Base-by-base conservation (phyloP, 1,140 invertebrate species). In the Drosophila miranda region DNA sequence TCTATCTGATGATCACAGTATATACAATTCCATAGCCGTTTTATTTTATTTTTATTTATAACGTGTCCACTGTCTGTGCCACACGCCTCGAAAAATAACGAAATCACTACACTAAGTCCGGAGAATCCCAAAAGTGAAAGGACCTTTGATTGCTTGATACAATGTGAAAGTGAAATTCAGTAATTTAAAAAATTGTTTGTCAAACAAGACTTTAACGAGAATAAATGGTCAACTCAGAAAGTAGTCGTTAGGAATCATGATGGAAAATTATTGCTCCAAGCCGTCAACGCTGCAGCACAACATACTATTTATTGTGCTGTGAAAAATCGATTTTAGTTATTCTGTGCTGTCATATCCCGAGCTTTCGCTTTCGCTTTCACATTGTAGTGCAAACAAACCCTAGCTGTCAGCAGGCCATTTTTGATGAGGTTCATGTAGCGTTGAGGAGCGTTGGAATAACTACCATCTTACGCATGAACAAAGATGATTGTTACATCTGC, bases 401-500 rank as follows among this genome's bases (percentile, higher is more conserved):
- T 9, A 75, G 61, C 28, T 1, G n/a, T 6, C 43, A 57, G 30
- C 28, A 48, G 11, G 16, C 26, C n/a, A 48, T 9, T 54, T 38
- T 38, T 50, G 34, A 54, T 64, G 50, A 34, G 38, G 53, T 55
- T 45, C 38, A 14, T 21, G 41, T 78, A 48, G 49, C 45, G 46
- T 21, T 16, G 26, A 59, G 45, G 8, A 48, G 50, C 30, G 48
- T 62, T 58, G 54, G 57, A 58, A 52, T 56, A 43, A 30, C 13
- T 1, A 68, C 30, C 42, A 70, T 44, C n/a, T n/a, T 34, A 74
- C 77, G 68, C 48, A 86, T 86, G 82, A 81, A 75, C 60, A 68
- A 89, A 90, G 49, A 90, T 90, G 89, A 90, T 90, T 84, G 89
- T 90, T 42, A 89, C 80, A 61, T 90, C 89, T 64, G 80, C 80